phyloP scores from a whole-genome alignment of 2,888 invertebrate genomes.

The Drosophila neotestacea region DNA sequence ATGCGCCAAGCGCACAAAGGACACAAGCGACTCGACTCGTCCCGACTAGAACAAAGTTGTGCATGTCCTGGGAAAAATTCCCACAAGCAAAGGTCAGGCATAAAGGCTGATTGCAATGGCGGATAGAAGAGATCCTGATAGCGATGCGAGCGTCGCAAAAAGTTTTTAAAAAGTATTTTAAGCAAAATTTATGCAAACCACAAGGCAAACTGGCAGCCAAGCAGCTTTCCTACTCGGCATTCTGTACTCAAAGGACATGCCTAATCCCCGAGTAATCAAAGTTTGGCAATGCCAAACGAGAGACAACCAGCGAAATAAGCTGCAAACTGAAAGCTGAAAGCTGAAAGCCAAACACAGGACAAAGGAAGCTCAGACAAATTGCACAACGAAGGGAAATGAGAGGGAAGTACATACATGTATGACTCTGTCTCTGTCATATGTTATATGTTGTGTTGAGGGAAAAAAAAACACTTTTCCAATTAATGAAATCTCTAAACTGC shows the following conservation, averaged over 20 bases:
- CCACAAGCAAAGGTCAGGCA: slow-evolving; percentile 58
- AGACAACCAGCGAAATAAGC: slow-evolving; percentile 55
- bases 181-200: slow-evolving; percentile 81
- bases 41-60: slow-evolving; percentile 28
- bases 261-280: slow-evolving; percentile 83
- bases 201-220: slow-evolving; percentile 72
- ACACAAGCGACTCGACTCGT: slow-evolving; percentile 23
- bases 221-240: slow-evolving; percentile 14
- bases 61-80: slow-evolving; percentile 49
- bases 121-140: not conserved
- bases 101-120: slow-evolving; percentile 32
- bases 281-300: slow-evolving; percentile 75
- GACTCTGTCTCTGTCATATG: not conserved
- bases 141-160: slow-evolving; percentile 63
- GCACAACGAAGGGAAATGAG: slow-evolving; percentile 13
- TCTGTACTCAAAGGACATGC: slow-evolving; percentile 58
- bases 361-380: slow-evolving; percentile 53
- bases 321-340: slow-evolving; percentile 15
- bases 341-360: slow-evolving; percentile 32
- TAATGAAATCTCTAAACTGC: slow-evolving; percentile 83
- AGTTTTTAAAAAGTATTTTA: slow-evolving; percentile 81
- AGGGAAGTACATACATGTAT: not conserved
- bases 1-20: slow-evolving; percentile 66
- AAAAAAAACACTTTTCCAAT: slow-evolving; percentile 82
- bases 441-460: slow-evolving; percentile 1